Base-by-base conservation (phyloP, 2,888 invertebrate species). In the Acronicta psi region DNA sequence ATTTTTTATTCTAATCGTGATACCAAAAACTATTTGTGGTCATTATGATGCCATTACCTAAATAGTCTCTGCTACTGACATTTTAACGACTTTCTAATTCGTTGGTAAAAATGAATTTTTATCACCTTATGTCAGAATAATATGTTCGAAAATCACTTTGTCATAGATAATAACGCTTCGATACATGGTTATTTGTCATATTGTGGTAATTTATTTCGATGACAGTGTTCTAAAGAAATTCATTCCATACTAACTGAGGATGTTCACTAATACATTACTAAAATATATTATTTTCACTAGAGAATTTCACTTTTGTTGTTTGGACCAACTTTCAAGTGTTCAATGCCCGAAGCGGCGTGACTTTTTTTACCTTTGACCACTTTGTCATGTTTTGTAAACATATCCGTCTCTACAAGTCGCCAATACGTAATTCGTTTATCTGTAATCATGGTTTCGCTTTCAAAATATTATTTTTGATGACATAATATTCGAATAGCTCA, bases 241-340 rank as follows among this genome's bases (percentile, higher is more conserved):
- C 49, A 43, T 68, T 67, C 76, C 62, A 53, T 44, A 34, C 18
- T 7, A 40, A 73, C 72, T 75, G 80, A 83, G 83, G 85, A 85
- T 86, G 82, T 77, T 82, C 81, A 80, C 80, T 78, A 74, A 29
- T 29, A 29, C 29, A 29, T 11, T 11, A 73, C 72, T 75, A 80
- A 83, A 83, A n/a, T n/a, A n/a, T n/a, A n/a, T n/a, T 84, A 85
- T 86, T 82, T 77, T 82, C 81, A 80, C 80, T 78, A 79, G 69
- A 82, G 79, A 83, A 83, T 85, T 91, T 92, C 91, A 93, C 93
- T 93, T 93, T 92, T 91, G 77, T 88, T 79, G 77, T 62, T 73
- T 56, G 81, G 64, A 79, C 82, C 79, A 85, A 88, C 91, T 92
- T 90, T 91, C 89, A 80, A 88, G 81, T 73, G 70, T 73, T 52